phyloP scores from a whole-genome alignment of 2,888 invertebrate species.

The Galerucella nymphaeae region DNA sequence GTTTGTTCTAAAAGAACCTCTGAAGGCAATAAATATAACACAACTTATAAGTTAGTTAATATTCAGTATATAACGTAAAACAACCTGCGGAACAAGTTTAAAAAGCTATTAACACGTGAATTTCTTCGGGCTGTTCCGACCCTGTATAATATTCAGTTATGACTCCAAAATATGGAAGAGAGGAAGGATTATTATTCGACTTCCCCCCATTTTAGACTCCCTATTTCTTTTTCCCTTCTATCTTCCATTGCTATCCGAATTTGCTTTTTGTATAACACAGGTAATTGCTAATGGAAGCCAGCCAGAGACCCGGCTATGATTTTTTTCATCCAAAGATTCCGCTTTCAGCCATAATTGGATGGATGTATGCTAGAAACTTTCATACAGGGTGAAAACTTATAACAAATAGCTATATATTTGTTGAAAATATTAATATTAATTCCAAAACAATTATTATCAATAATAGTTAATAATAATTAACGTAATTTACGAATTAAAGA shows the following conservation, averaged over 20 bases:
- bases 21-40: too few relatives aligned
- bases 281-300: slow-evolving; percentile 56
- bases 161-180: slow-evolving; percentile 60
- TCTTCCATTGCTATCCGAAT: slow-evolving; percentile 18
- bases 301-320: slow-evolving; percentile 35
- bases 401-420: too few relatives aligned
- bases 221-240: slow-evolving; percentile 2
- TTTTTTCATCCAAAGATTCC: slow-evolving; percentile 33
- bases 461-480: too few relatives aligned
- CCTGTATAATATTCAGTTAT: slow-evolving; percentile 53
- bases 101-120: neutral
- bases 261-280: slow-evolving; percentile 49
- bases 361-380: slow-evolving; percentile 29
- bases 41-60: too few relatives aligned
- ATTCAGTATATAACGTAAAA: too few relatives aligned
- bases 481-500: too few relatives aligned
- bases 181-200: slow-evolving; percentile 58
- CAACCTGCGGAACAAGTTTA: too few relatives aligned
- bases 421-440: too few relatives aligned
- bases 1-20: too few relatives aligned
- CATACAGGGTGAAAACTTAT: neutral
- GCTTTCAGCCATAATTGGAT: slow-evolving; percentile 34
- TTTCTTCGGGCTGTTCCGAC: slow-evolving; percentile 33
- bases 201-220: slow-evolving; percentile 34
- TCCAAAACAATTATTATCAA: too few relatives aligned